Conservation (phyloP, 2,888 invertebrate species). For the Lamproptera curius region DNA sequence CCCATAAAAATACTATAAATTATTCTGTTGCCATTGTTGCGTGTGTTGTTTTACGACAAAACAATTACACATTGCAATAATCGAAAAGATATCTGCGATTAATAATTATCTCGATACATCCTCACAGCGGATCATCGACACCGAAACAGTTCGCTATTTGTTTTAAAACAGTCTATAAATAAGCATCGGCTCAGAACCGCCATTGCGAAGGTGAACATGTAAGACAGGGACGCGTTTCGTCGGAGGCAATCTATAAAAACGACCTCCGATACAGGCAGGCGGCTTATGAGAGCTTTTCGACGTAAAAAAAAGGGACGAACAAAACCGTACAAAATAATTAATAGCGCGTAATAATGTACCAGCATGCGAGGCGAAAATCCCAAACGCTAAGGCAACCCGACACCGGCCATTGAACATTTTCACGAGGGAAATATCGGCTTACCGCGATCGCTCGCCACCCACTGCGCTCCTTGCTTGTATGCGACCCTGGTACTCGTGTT, state of each 20-base stretch:
- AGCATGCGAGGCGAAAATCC: slow-evolving; percentile 73
- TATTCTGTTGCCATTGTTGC: too few relatives aligned
- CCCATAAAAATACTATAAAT: too few relatives aligned
- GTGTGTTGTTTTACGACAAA: too few relatives aligned
- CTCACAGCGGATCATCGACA: too few relatives aligned
- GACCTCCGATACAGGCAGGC: slow-evolving; percentile 56
- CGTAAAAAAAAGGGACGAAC: slow-evolving; percentile 53
- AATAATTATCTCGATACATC: too few relatives aligned
- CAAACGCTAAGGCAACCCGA: slow-evolving; percentile 64
- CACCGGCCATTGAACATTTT: slow-evolving; percentile 72
- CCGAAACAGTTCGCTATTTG: slow-evolving; percentile 25
- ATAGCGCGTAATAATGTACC: slow-evolving; percentile 75
- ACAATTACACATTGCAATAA: too few relatives aligned
- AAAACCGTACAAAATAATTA: slow-evolving; percentile 71
- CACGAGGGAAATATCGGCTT: slow-evolving; percentile 74
- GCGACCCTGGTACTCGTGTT: slow-evolving; percentile 40
- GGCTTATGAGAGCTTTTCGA: slow-evolving; percentile 56
- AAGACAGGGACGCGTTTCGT: slow-evolving; percentile 41
- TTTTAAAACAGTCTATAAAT: slow-evolving; percentile 31
- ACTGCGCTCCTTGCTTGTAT: slow-evolving; percentile 44
- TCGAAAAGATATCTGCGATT: too few relatives aligned
- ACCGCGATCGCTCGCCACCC: slow-evolving; percentile 64
- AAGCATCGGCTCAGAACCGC: slow-evolving; percentile 24
- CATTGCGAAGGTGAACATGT: slow-evolving; percentile 58
- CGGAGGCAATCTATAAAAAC: slow-evolving; percentile 56